Evolutionary conservation across 1,140 invertebrate species (phyloP), one percentile per base, ranked within the genome.

Genomic region (Pectinophora gossypiella): DNA sequence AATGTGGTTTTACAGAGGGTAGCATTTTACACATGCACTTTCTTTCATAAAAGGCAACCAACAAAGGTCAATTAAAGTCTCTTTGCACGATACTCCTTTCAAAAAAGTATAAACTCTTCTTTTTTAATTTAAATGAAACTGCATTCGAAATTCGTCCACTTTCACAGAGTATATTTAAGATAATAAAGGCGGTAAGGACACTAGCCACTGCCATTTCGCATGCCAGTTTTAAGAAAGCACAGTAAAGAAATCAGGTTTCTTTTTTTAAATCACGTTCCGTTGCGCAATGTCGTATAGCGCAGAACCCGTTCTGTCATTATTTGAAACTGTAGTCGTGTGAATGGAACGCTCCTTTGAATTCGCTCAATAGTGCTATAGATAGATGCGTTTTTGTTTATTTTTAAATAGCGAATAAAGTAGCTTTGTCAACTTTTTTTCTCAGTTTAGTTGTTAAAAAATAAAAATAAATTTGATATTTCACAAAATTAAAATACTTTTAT

Each of bases 161-260:
- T n/a, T n/a, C n/a, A n/a, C n/a, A n/a, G n/a, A n/a, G n/a, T n/a
- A n/a, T n/a, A n/a, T n/a, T n/a, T n/a, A n/a, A n/a, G n/a, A n/a
- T n/a, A n/a, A n/a, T n/a, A n/a, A 32, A 32, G 27, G 27, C 27
- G 9, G 27, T 66, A 72, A 74, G 64, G 63, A 76, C 68, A 65
- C 54, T 57, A 57, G 6, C 27, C 27, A 7, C 23, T 53, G 51
- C 42, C 61, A 63, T 70, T 76, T 67, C 47, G 55, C 62, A 57
- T 62, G 68, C 57, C 59, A 52, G 63, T 58, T 55, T 64, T 61
- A 72, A 66, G 69, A 76, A 79, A 79, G 66, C 62, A 65, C 62
- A 57, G 58, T 51, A 56, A 60, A 43, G 53, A 68, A 72, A 67
- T 76, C 72, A 64, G 75, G 72, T 81, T 81, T 75, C 68, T 32